phyloP scores from a whole-genome alignment of 2,113 vertebrate species.

The Pachycephala philippinensis region DNA sequence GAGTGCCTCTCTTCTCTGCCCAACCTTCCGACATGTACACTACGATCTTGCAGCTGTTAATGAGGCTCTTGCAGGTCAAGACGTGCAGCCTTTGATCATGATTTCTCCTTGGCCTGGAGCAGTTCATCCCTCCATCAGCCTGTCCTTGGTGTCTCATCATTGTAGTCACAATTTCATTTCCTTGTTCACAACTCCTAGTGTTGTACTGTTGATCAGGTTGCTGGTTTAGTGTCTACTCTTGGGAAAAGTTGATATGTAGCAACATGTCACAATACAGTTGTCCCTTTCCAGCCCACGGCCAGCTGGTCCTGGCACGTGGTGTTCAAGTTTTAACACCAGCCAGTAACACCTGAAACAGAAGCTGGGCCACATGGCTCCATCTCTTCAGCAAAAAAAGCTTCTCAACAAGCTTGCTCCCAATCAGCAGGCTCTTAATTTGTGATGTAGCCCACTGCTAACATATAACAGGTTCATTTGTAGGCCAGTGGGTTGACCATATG shows the following conservation, averaged over 20 bases:
- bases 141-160: not conserved
- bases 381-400: not conserved
- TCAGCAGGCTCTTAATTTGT: not conserved
- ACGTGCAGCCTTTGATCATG: not conserved
- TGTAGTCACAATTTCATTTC: not conserved
- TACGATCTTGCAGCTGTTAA: not conserved
- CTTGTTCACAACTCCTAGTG: not conserved
- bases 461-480: fast-evolving
- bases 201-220: not conserved
- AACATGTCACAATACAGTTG: not conserved
- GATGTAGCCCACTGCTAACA: not conserved
- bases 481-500: not conserved
- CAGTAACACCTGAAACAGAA: not conserved
- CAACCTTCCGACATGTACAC: not conserved
- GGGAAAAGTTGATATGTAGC: not conserved
- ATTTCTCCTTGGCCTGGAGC: not conserved
- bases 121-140: not conserved
- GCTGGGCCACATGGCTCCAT: not conserved
- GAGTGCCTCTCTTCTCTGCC: not conserved
- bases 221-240: not conserved
- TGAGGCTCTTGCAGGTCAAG: not conserved
- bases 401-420: not conserved
- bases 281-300: not conserved
- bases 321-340: not conserved
- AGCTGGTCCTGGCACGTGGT: not conserved